Base-by-base conservation (phyloP, 2,888 invertebrate genomes). In the Scelioninae gen. 1 region DNA sequence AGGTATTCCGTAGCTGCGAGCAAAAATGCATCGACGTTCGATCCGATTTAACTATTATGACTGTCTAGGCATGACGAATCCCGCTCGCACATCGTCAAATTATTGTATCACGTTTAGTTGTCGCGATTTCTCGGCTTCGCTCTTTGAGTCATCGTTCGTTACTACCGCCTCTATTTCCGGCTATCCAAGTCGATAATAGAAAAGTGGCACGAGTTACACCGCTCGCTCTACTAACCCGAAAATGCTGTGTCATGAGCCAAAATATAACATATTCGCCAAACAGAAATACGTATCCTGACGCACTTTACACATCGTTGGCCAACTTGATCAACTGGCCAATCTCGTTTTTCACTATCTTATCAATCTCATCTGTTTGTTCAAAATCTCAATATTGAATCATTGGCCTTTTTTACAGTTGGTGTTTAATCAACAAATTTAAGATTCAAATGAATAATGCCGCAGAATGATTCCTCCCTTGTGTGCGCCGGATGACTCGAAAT, bases 1-100 rank as follows among this genome's bases (percentile, higher is more conserved):
- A 85, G 87, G 87, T 88, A 86, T 85, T 86, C 83, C 80, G 32
- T 65, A 16, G 77, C 86, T 68, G 34, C 79, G 81, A 86, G 88
- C 88, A 79, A 86, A 85, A 87, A 58, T 84, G 77, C 40, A 10
- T n/a, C 76, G 66, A 77, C 74, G 68, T 63, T 45, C 15, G 71
- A 60, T 58, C 40, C 49, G 40, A 80, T 74, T 69, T n/a, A 51
- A 40, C 79, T 79, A 78, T 62, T 60, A 63, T 56, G 62, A 74
- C 75, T 69, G 80, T 58, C 51, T 1, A 3, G 15, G 45, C 45
- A 5, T 3, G n/a, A n/a, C n/a, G n/a, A n/a, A n/a, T n/a, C n/a
- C n/a, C n/a, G n/a, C n/a, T n/a, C n/a, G n/a, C n/a, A n/a, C n/a
- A n/a, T n/a, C 16, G 23, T 58, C 34, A 62, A 69, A 55, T 69